Percentiles rank a stretch among this genome's conserved stretches.
Conservation (phyloP, 2,113 vertebrate genomes). For the Rallus limicola region DNA sequence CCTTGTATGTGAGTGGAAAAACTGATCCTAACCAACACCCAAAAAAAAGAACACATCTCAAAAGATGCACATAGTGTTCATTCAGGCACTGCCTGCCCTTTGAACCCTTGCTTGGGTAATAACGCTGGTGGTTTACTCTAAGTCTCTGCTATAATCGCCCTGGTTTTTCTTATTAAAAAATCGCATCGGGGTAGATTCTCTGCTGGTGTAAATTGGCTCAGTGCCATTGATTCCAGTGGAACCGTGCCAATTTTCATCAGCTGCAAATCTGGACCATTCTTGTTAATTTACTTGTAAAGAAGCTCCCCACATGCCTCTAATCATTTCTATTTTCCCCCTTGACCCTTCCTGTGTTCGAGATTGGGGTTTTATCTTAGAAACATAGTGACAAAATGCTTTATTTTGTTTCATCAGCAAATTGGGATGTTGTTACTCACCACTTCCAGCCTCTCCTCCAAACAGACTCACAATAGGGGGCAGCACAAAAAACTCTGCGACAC, state of each 20-base stretch:
- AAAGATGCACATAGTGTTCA: not conserved
- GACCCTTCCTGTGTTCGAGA: conserved; percentile 32
- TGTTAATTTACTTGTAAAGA: conserved; percentile 49
- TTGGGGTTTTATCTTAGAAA: conserved; percentile 18
- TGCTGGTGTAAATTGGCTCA: conserved; percentile 16
- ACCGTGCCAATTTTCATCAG: conserved; percentile 40
- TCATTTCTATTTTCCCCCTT: conserved; percentile 63
- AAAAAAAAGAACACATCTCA: not conserved
- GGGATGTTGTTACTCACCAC: not conserved
- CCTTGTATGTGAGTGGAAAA: not conserved
- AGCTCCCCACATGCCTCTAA: conserved; percentile 53
- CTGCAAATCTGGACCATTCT: conserved; percentile 59
- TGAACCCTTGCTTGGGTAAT: not conserved
- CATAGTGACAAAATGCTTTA: not conserved
- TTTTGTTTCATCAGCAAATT: conserved; percentile 29
- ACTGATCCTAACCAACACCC: not conserved
- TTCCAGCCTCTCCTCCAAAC: not conserved
- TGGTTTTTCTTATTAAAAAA: not conserved
- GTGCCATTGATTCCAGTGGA: not conserved
- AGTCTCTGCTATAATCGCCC: not conserved
- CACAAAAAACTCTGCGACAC: not conserved
- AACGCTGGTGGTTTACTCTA: not conserved
- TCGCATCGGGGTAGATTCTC: not conserved
- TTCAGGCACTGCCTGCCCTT: not conserved
- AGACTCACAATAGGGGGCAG: not conserved